A percentile compares a stretch with the other conserved stretches of the same genome.
phyloP scores from a whole-genome alignment of 2,888 invertebrate species.

The Lepetodrilus schrolli region DNA sequence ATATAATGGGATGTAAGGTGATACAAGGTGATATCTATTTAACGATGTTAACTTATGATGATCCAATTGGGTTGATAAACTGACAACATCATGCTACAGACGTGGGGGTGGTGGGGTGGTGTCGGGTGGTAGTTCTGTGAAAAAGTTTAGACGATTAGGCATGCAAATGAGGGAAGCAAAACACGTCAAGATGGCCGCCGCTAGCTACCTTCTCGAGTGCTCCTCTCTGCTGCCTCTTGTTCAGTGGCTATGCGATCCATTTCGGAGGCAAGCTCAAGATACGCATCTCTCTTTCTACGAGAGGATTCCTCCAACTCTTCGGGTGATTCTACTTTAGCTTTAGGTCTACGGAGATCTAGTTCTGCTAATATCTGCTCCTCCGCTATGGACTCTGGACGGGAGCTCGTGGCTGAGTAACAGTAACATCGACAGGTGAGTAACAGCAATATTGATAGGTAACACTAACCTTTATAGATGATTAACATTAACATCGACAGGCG shows the following conservation, averaged over 20 bases:
- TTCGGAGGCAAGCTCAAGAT: constrained; percentile 60
- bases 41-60: too few species aligned
- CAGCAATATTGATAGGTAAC: too few species aligned
- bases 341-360: constrained; percentile 59
- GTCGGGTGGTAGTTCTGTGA: too few species aligned
- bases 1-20: too few species aligned
- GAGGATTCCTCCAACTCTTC: constrained; percentile 45
- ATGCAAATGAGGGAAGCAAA: not conserved
- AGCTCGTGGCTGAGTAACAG: constrained; percentile 35
- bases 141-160: too few species aligned
- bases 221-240: constrained; percentile 33
- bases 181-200: constrained; percentile 21
- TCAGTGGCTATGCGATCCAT: constrained; percentile 54
- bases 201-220: not conserved
- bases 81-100: too few species aligned
- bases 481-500: too few species aligned
- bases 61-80: too few species aligned
- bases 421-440: too few species aligned
- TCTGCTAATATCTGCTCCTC: constrained; percentile 52
- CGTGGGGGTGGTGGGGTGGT: too few species aligned
- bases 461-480: too few species aligned
- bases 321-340: constrained; percentile 43
- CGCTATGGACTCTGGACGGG: constrained; percentile 35
- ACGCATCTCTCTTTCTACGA: constrained; percentile 71
- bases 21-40: too few species aligned